Percentiles rank a stretch among this genome's conserved stretches.
phyloP scores from a whole-genome alignment of 2,113 vertebrate genomes.

The Parotia lawesii region DNA sequence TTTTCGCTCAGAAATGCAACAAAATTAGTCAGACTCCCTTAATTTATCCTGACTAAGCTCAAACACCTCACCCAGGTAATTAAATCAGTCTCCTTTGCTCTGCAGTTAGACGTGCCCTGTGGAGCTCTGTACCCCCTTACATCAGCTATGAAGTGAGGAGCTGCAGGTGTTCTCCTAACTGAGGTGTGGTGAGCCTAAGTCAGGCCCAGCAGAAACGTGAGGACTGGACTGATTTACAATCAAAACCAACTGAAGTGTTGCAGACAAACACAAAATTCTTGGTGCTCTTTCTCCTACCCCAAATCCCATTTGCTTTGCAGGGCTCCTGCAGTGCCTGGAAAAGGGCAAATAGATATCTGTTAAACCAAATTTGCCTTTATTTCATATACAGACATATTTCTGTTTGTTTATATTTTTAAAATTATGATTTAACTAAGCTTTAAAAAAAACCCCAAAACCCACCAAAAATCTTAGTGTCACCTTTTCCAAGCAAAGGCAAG shows the following conservation, averaged over 20 bases:
- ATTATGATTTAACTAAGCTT: neutral
- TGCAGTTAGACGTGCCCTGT: neutral
- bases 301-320: neutral
- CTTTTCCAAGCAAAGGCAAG: neutral
- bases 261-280: neutral
- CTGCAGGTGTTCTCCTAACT: neutral
- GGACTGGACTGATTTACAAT: neutral
- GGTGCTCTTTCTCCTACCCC: neutral
- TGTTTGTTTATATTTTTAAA: neutral
- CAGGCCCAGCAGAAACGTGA: neutral
- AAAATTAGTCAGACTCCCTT: neutral
- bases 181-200: neutral
- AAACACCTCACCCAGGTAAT: neutral
- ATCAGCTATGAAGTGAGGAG: neutral
- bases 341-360: neutral
- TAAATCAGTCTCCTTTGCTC: neutral
- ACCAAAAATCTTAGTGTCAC: neutral
- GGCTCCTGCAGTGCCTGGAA: neutral
- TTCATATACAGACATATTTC: neutral
- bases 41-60: neutral
- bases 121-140: neutral
- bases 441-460: fast-evolving
- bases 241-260: neutral
- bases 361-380: neutral
- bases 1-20: neutral